A percentile compares a stretch with the other conserved stretches of the same genome.
Evolutionary conservation across 2,797 vertebrate genomes (phyloP).

Genomic region (Trachops cirrhosus): DNA sequence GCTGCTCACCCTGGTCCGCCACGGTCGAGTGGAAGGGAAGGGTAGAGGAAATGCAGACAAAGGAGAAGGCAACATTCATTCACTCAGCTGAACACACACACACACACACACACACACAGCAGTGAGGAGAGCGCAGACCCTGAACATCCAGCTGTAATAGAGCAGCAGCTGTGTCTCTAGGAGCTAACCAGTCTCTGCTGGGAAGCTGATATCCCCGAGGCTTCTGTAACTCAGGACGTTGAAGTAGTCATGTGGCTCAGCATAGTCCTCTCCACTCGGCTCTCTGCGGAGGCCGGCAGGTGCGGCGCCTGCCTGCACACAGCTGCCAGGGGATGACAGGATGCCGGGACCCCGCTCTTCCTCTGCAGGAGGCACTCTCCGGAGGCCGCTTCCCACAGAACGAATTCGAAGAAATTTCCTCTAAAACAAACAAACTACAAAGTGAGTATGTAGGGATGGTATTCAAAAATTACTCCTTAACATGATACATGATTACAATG

Average conservation of each 20-base stretch:
- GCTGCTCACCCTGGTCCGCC: not conserved
- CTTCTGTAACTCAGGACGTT: constrained; percentile 72
- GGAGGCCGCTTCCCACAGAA: not conserved
- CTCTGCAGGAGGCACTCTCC: rapidly evolving
- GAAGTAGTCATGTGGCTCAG: constrained; percentile 58
- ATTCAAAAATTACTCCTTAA: not conserved
- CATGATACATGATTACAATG: not conserved
- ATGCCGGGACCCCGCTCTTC: not conserved
- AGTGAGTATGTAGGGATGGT: not conserved
- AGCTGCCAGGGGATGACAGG: not conserved
- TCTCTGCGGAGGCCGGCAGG: not conserved
- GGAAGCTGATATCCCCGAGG: constrained; percentile 42
- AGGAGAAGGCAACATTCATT: not conserved
- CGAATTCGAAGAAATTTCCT: not conserved
- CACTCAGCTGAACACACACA: not conserved
- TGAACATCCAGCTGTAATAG: not conserved
- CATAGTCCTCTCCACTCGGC: not conserved
- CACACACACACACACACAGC: not conserved
- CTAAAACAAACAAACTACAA: constrained; percentile 47
- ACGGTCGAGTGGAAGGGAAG: not conserved
- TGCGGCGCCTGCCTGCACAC: not conserved
- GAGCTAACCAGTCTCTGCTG: not conserved
- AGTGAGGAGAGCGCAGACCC: not conserved
- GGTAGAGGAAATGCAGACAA: not conserved
- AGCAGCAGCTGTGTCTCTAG: not conserved